phyloP scores from a whole-genome alignment of 1,140 invertebrate genomes.

The Lepidurus packardi region DNA sequence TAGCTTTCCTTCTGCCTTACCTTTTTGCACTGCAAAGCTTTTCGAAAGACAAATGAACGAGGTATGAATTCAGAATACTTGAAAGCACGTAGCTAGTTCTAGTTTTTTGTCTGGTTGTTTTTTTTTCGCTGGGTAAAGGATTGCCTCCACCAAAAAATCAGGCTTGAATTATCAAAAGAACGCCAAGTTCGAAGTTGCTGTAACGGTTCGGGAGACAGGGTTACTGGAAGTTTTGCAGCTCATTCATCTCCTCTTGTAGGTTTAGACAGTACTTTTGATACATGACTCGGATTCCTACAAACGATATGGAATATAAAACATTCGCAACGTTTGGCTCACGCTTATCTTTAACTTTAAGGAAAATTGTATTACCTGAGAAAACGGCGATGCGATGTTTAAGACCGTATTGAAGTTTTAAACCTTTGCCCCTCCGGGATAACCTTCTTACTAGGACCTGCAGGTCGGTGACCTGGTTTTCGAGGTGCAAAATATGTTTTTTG shows the following conservation, averaged over 20 bases:
- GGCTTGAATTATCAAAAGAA: slow-evolving; percentile 1
- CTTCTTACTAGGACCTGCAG: slow-evolving; percentile 32
- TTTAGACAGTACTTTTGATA: slow-evolving; percentile 33
- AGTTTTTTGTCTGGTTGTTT: background rate
- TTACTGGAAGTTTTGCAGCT: slow-evolving; percentile 31
- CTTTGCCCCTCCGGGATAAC: slow-evolving; percentile 24
- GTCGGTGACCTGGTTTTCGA: slow-evolving; percentile 30
- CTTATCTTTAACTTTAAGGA: background rate
- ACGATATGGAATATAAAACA: background rate
- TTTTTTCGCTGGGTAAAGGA: background rate
- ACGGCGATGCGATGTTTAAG: slow-evolving; percentile 34
- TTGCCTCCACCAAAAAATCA: slow-evolving; percentile 11
- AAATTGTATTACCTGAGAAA: slow-evolving; percentile 30
- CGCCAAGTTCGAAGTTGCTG: background rate
- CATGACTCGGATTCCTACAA: slow-evolving; percentile 28
- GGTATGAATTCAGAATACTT: background rate
- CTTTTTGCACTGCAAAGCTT: slow-evolving; percentile 16
- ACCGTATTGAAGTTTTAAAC: slow-evolving; percentile 34
- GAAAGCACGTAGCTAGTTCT: background rate
- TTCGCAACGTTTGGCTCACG: background rate
- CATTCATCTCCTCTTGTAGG: slow-evolving; percentile 32
- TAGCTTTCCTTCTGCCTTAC: background rate
- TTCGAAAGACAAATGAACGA: background rate
- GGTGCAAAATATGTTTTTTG: slow-evolving; percentile 30
- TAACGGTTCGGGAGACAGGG: background rate